Evolutionary conservation across 2,888 invertebrate species (phyloP).

Genomic region (Poecilobothrus nobilitatus): DNA sequence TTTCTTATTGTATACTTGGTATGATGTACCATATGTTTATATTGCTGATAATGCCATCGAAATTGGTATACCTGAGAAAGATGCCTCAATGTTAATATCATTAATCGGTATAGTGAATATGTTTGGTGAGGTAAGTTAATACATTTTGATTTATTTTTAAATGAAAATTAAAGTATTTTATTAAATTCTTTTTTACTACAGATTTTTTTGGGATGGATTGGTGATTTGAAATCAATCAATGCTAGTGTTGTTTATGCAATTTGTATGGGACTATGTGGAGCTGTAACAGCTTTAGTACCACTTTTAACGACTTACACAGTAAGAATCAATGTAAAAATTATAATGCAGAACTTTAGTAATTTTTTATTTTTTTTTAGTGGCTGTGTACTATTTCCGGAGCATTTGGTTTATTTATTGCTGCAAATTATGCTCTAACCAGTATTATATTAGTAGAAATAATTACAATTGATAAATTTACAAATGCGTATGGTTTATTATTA

Average conservation of each 20-base stretch:
- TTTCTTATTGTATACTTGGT: conserved; percentile 84
- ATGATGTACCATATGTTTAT: conserved; percentile 89
- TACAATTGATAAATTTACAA: conserved; percentile 82
- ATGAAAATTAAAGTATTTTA: background rate
- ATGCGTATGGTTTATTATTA: conserved; percentile 79
- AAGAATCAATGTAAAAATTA: background rate
- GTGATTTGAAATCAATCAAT: conserved; percentile 71
- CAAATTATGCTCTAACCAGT: conserved; percentile 84
- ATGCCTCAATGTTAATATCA: conserved; percentile 73
- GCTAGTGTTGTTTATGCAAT: conserved; percentile 70
- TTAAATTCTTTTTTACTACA: conserved; percentile 40
- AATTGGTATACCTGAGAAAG: conserved; percentile 61
- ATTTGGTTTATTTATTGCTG: conserved; percentile 84
- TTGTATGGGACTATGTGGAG: conserved; percentile 67
- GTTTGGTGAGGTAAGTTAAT: conserved; percentile 67
- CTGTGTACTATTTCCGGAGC: conserved; percentile 61
- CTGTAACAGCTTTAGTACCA: conserved; percentile 59
- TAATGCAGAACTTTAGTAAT: too few species aligned
- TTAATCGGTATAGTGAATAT: conserved; percentile 82
- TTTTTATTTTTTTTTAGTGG: conserved; percentile 26
- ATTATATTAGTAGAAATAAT: conserved; percentile 85
- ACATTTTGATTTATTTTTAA: background rate
- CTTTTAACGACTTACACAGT: conserved; percentile 41
- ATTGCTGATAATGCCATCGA: conserved; percentile 70
- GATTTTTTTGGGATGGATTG: conserved; percentile 79